Conservation (phyloP, 2,113 vertebrate genomes). For the Odontophorus gujanensis region DNA sequence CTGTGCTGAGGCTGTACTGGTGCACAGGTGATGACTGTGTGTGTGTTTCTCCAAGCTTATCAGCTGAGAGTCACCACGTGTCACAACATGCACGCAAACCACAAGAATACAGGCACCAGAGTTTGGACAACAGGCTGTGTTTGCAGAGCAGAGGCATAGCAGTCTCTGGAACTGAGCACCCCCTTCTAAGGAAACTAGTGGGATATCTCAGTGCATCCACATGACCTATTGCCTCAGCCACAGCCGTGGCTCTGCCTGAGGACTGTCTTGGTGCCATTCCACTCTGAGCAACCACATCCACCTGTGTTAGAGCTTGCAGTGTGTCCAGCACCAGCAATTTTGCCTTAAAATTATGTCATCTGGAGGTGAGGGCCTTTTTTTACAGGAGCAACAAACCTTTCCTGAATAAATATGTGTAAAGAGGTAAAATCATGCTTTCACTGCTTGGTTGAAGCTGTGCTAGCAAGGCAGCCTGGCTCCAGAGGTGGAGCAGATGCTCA, state of each 20-base stretch:
- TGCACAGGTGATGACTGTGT: not conserved
- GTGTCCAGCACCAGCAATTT: not conserved
- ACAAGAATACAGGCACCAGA: not conserved
- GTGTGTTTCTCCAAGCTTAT: not conserved
- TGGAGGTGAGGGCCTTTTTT: not conserved
- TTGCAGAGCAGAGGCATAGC: not conserved
- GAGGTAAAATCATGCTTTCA: not conserved
- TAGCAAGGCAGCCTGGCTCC: not conserved
- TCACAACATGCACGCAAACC: rapidly evolving
- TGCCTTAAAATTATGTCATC: not conserved
- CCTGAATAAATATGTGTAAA: not conserved
- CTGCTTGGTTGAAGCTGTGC: not conserved
- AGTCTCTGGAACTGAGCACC: not conserved
- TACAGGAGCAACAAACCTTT: not conserved
- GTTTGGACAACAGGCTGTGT: not conserved
- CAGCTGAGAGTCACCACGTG: conserved; percentile 2
- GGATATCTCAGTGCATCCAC: not conserved
- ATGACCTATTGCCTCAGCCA: not conserved
- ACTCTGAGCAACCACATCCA: not conserved
- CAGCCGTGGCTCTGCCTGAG: rapidly evolving
- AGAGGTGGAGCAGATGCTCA: not conserved
- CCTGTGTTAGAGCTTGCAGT: not conserved
- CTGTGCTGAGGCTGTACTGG: not conserved
- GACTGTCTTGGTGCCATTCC: not conserved
- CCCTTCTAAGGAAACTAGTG: not conserved